Evolutionary conservation across 2,113 vertebrate genomes (phyloP), one percentile per base, ranked within the genome.

Genomic region (Oncorhynchus keta): DNA sequence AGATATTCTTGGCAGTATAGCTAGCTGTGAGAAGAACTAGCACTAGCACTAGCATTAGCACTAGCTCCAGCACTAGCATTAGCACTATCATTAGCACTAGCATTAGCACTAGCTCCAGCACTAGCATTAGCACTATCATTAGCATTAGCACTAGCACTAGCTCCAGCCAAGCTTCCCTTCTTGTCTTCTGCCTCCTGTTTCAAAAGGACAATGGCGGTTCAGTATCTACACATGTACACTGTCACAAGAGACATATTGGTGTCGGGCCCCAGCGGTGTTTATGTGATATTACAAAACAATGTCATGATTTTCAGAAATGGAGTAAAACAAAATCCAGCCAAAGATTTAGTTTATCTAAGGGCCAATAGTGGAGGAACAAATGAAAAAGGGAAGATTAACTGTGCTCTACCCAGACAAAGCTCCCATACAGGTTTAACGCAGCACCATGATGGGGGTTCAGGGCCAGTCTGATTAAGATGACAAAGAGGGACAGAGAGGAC

Each of bases 261-360:
- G 86, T 81, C 75, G 73, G 79, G 79, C 16, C 66, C 28, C 66
- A 35, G 32, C 28, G 65, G 28, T 51, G 68, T 39, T 28, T 3
- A 68, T 51, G 13, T n/a, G 73, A 77, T 66, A 79, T 68, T 18
- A 84, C 75, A 78, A 73, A 79, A 76, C 51, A 5, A 81, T 70
- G 79, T 24, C 32, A 80, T 80, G 89, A 91, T 89, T 91, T 64
- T 64, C 61, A 67, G 12, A 28, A 28, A 14, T 32, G 26, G 22
- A 12, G 24, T 45, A 45, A 28, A 26, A 67, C 24, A 2, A 67
- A 32, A 16, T 67, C 65, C 26, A 67, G 39, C 39, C 39, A 45
- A 2, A 45, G 26, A 13, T 62, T 62, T 22, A 24, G 59, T 62
- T 62, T 62, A 7, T n/a, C 59, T 62, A 22, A 62, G 59, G n/a